These are phyloP conservation scores for Murina feae DNA, from an alignment of 2,113 vertebrate genomes.

Conservation along the genomic window DNA sequence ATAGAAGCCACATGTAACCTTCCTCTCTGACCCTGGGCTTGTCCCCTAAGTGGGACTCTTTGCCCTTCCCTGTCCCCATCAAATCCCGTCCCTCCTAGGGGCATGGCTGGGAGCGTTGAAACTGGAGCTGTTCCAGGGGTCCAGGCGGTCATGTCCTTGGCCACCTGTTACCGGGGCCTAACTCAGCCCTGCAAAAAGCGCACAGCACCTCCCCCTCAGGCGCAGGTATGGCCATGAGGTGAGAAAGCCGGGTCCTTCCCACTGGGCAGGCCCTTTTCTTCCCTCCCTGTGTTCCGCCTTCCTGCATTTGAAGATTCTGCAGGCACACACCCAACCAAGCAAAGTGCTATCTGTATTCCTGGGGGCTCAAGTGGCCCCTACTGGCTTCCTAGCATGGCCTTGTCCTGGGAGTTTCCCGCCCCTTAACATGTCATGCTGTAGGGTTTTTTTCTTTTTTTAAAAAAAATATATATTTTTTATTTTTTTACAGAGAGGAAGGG, in stretches of 20 bases:
- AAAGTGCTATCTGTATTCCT: background rate
- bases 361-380: background rate
- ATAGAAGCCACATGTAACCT: background rate
- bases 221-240: background rate
- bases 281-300: background rate
- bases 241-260: background rate
- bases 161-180: background rate
- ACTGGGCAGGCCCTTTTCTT: background rate
- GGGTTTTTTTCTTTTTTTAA: background rate
- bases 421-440: background rate
- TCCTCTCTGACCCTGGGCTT: background rate
- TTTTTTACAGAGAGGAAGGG: too few species aligned
- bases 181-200: background rate
- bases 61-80: background rate
- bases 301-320: background rate
- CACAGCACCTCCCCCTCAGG: background rate
- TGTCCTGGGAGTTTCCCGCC: background rate
- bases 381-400: background rate
- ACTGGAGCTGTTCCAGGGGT: background rate
- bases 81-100: background rate
- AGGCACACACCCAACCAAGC: background rate
- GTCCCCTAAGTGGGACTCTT: background rate
- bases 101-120: background rate
- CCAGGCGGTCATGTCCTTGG: background rate
- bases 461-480: too few species aligned